phyloP scores from a whole-genome alignment of 2,888 invertebrate genomes.

The Steromphala cineraria region DNA sequence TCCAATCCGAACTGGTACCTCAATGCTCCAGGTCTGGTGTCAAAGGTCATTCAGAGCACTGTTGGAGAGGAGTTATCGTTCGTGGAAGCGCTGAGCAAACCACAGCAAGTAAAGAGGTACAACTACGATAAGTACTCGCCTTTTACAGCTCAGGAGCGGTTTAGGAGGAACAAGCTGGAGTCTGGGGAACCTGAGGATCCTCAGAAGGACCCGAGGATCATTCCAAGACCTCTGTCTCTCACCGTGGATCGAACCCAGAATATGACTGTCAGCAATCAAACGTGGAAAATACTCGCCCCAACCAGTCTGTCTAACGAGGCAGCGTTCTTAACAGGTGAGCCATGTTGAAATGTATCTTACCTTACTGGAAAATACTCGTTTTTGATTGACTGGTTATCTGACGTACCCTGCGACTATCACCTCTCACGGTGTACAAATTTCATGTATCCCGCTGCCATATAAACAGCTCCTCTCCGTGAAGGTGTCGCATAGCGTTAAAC shows the following conservation, averaged over 20 bases:
- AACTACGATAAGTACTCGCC: constrained; percentile 48
- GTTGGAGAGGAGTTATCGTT: constrained; percentile 38
- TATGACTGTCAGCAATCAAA: constrained; percentile 26
- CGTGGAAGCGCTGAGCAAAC: constrained; percentile 32
- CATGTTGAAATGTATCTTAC: too few species aligned
- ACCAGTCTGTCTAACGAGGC: constrained; percentile 40
- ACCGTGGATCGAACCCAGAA: neutral
- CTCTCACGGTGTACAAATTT: too few species aligned
- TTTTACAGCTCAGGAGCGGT: constrained; percentile 46
- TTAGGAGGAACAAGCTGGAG: constrained; percentile 32
- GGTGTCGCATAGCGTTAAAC: too few species aligned
- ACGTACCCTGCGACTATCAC: too few species aligned
- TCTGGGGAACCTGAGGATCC: constrained; percentile 26
- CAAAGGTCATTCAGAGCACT: constrained; percentile 39
- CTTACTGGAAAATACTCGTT: too few species aligned
- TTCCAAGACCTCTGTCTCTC: constrained; percentile 41
- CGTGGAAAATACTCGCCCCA: constrained; percentile 50
- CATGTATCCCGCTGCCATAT: too few species aligned
- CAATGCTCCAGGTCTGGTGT: constrained; percentile 14
- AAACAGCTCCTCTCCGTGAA: too few species aligned
- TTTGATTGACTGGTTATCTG: too few species aligned
- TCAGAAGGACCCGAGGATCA: constrained; percentile 25
- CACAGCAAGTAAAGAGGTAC: constrained; percentile 51
- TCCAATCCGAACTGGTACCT: constrained; percentile 53
- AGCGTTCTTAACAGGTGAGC: constrained; percentile 47